Evolutionary conservation across 2,113 vertebrate species (phyloP), one percentile per base, ranked within the genome.

Genomic region (Platichthys stellatus): DNA sequence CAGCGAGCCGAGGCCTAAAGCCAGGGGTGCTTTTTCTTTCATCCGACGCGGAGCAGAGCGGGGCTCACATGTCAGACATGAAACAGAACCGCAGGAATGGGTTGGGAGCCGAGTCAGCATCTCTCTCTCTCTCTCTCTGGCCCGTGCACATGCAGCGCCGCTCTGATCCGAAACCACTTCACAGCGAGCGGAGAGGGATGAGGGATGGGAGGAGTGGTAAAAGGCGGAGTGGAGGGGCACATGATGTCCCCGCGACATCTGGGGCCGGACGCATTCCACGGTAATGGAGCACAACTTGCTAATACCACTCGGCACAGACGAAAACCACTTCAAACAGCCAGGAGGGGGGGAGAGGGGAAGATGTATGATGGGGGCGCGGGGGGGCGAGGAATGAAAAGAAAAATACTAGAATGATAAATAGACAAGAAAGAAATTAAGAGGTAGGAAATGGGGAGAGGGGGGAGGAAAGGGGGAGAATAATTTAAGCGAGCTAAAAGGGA

Each of bases 41-140:
- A 62, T 76, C 72, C 79, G n/a, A 31, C 65, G 73, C 79, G 59
- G 63, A 81, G 78, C 78, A 4, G 69, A 71, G 21, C 74, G 0
- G 35, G 65, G 85, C 84, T 92, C 83, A 78, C 80, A 87, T 91
- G 86, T 85, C 88, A 86, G 86, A 93, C 89, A 92, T 93, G 86
- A 93, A 93, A 91, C 78, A 76, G 80, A 87, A 93, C 93, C 93
- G 21, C 94, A 94, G 93, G 94, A 94, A 94, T 93, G 92, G 90
- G 70, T 84, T 57, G 79, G 88, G 87, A 92, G 92, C 90, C 54
- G 88, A 92, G 89, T 94, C 93, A 92, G 90, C 93, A 87, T 85
- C 86, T 87, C 75, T 73, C 24, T 24, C 24, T 24, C 24, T 28
- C 26, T 0, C 61, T 74, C 62, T 63, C 81, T 65, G 82, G 84